Percentiles rank a stretch among this genome's conserved stretches.
Evolutionary conservation across 2,888 invertebrate genomes (phyloP).

Genomic region (Petrolisthes manimaculis): DNA sequence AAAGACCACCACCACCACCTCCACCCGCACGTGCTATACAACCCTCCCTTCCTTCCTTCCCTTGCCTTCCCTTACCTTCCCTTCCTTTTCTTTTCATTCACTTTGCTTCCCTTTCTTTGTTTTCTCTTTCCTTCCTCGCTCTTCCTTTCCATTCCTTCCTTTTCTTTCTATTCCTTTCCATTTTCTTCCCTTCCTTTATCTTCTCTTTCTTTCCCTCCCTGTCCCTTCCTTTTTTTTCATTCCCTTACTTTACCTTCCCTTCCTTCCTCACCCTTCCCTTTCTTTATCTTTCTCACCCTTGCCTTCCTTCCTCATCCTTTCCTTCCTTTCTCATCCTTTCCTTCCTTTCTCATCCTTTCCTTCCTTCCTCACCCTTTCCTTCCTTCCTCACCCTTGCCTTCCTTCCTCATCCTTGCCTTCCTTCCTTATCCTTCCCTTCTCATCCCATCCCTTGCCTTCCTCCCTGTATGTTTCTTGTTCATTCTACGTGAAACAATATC

Average conservation of each 20-base stretch:
- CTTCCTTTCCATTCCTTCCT: background rate
- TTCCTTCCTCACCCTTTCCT: background rate
- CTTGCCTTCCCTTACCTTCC: background rate
- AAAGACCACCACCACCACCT: background rate
- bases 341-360: background rate
- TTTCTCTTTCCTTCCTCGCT: background rate
- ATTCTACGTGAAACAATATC: too few relatives aligned
- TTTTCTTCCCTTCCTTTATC: constrained; percentile 4
- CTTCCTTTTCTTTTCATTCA: background rate
- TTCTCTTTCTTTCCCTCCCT: background rate
- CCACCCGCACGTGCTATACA: constrained; percentile 32
- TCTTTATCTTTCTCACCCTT: background rate
- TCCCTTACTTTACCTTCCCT: background rate
- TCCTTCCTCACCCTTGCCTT: background rate
- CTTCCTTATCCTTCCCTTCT: background rate
- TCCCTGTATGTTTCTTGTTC: too few relatives aligned
- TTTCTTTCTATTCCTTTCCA: background rate
- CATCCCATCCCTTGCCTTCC: background rate
- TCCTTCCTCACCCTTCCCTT: background rate
- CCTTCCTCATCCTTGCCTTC: background rate
- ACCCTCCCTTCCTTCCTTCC: too few relatives aligned
- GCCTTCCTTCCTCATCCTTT: background rate
- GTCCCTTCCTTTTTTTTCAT: background rate
- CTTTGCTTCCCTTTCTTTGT: background rate
- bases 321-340: background rate